A percentile compares a stretch with the other conserved stretches of the same genome.
Evolutionary conservation across 2,113 vertebrate species (phyloP).

Genomic region (Hiodon alosoides): DNA sequence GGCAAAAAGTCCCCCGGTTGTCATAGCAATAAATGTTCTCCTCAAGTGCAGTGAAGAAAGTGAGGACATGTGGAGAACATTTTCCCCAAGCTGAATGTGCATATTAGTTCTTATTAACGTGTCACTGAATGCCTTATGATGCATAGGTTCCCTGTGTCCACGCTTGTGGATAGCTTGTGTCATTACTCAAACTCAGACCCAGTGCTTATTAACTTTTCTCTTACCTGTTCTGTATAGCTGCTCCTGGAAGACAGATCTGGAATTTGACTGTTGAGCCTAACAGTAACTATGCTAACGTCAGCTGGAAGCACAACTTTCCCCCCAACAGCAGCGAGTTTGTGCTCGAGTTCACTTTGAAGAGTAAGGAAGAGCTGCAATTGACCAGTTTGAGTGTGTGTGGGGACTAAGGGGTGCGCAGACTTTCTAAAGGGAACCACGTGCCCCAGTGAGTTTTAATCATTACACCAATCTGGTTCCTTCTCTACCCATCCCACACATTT

Average conservation of each 20-base stretch:
- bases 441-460: neutral
- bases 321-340: constrained; percentile 86
- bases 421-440: constrained; percentile 36
- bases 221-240: constrained; percentile 76
- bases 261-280: constrained; percentile 90
- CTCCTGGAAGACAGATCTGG: constrained; percentile 77
- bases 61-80: neutral
- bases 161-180: neutral
- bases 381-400: neutral
- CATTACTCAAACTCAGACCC: neutral
- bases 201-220: constrained; percentile 54
- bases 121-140: neutral
- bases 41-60: neutral
- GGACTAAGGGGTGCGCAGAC: neutral
- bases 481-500: no score
- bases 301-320: constrained; percentile 94
- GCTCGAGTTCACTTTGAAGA: constrained; percentile 93
- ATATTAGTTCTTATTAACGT: neutral
- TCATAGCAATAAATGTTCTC: neutral
- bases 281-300: constrained; percentile 98
- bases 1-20: neutral
- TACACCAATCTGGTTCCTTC: no score
- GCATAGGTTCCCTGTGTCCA: neutral
- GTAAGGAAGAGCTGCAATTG: constrained; percentile 72
- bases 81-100: neutral